Base-by-base conservation (phyloP, 37 sponge, comb jelly and placozoan genomes). In the Cliona cf. orientalis region DNA sequence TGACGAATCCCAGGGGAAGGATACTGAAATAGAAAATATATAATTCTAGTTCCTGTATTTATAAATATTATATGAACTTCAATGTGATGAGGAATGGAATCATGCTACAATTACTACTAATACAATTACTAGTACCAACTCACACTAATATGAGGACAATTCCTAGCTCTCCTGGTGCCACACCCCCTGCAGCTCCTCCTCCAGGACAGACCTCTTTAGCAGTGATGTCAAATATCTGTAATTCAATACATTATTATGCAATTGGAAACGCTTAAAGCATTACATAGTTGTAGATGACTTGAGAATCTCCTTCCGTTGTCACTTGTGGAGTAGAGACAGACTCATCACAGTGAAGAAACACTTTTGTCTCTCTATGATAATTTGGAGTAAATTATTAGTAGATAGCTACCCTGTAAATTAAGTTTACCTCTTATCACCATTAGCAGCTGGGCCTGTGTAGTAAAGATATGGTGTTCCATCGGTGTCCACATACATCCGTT, bases 121-220 rank as follows among this genome's bases (percentile, higher is more conserved):
- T 14, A 49, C 9, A 19, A 49, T 49, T 38, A 38, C 17, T 35
- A 34, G 22, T 35, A 14, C 7, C 22, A 31, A 57, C 59, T 75
- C 40, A 75, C 76, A 59, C 23, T 12, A 34, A 57, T 11, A 79
- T 79, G 3, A 68, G 12, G 29, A 79, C 69, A 34, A 79, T n/a
- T n/a, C n/a, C n/a, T n/a, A n/a, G n/a, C n/a, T n/a, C n/a, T n/a
- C 6, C 80, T 69, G 41, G 34, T 34, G n/a, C n/a, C 32, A 42
- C 46, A 1, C 66, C 78, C 3, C 42, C 65, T 63, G 42, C 37
- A 22, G 35, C 73, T 17, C 23, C n/a, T 26, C 56, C 80, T 33
- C 80, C 80, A 44, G 49, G 25, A 67, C 80, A 67, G 21, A 6
- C 64, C 29, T 78, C 66, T n/a, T 45, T 65, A 12, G 66, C 38